Percentiles rank a stretch among this genome's conserved stretches.
These are phyloP conservation scores for Umimayanthus kanabou DNA, from an alignment of 92 coral and sea anemone genomes.

Conservation along the genomic window DNA sequence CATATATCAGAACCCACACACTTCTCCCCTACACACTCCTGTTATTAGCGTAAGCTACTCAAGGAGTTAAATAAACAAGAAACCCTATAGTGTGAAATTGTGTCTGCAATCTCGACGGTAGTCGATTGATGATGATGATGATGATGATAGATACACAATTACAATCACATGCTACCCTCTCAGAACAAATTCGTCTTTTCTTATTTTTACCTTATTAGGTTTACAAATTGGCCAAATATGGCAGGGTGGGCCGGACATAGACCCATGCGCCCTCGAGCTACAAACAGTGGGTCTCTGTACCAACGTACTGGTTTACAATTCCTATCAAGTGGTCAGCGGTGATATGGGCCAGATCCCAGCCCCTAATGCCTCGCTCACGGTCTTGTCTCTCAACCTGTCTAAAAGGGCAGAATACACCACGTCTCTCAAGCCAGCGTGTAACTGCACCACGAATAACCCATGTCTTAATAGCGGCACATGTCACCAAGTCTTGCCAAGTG, in stretches of 20 bases:
- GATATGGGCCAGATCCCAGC: slow-evolving; percentile 91
- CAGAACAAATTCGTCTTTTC: background rate
- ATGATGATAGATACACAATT: too few relatives aligned
- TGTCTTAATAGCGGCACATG: slow-evolving; percentile 83
- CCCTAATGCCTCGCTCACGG: slow-evolving; percentile 74
- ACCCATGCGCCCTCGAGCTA: slow-evolving; percentile 67
- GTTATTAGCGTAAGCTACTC: too few relatives aligned
- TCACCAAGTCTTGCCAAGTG: slow-evolving; percentile 71
- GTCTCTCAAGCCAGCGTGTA: slow-evolving; percentile 37
- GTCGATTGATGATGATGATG: too few relatives aligned
- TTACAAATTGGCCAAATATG: slow-evolving; percentile 57
- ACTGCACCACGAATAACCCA: slow-evolving; percentile 68
- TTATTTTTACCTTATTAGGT: background rate
- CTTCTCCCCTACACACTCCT: too few relatives aligned
- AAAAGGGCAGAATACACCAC: slow-evolving; percentile 61
- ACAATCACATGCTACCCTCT: too few relatives aligned
- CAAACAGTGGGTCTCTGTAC: slow-evolving; percentile 69
- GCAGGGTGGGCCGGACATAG: slow-evolving; percentile 64
- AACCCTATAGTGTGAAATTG: too few relatives aligned
- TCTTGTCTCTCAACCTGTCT: slow-evolving; percentile 73
- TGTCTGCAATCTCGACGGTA: too few relatives aligned
- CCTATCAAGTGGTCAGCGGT: slow-evolving; percentile 88
- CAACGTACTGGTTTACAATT: slow-evolving; percentile 59
- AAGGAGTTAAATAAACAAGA: too few relatives aligned
- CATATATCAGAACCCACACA: too few relatives aligned